Evolutionary conservation across 2,888 invertebrate species (phyloP), one percentile per base, ranked within the genome.

Genomic region (Trissoscelio sp.): DNA sequence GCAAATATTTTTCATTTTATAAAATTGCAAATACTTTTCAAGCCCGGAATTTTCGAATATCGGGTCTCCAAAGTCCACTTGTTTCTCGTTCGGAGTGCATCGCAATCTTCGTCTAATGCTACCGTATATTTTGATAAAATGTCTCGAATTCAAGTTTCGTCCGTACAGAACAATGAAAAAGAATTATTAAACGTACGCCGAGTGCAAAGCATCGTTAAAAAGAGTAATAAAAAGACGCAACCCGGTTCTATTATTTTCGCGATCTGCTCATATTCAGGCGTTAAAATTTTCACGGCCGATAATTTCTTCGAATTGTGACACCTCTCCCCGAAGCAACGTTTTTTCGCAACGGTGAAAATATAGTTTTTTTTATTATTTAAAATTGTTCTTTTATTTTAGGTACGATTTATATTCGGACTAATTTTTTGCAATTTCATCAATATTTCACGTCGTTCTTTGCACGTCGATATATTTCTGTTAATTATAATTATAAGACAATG

Each of bases 1-100:
- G 42, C 39, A 67, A 67, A 67, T 53, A 67, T 67, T 55, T 67
- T 67, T 67, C 53, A 67, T 67, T 67, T 67, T 55, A 53, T 67
- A 24, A 67, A 67, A 67, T 67, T 55, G 67, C 53, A 44, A 67
- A 67, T 67, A 55, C 67, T 67, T 67, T 66, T 51, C 51, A 4
- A 16, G 24, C 24, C 5, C 12, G 67, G 67, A 67, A 67, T 67
- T 67, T 53, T 55, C 55, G 55, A 55, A 67, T 67, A 67, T 67
- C 55, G 67, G 14, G 39, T 53, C 14, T 66, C 51, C 66, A 55
- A 67, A 67, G 67, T 67, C 67, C 66, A 66, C 51, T 39, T 37
- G 37, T 39, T 37, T 53, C 24, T 37, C 24, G 16, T 12, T 31
- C 31, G 28, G 4, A 11, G 20, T 1, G 37, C 22, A 37, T 46